Evolutionary conservation across 2,797 vertebrate species (phyloP), one percentile per base, ranked within the genome.

Genomic region (Notoglanidium macrostoma): DNA sequence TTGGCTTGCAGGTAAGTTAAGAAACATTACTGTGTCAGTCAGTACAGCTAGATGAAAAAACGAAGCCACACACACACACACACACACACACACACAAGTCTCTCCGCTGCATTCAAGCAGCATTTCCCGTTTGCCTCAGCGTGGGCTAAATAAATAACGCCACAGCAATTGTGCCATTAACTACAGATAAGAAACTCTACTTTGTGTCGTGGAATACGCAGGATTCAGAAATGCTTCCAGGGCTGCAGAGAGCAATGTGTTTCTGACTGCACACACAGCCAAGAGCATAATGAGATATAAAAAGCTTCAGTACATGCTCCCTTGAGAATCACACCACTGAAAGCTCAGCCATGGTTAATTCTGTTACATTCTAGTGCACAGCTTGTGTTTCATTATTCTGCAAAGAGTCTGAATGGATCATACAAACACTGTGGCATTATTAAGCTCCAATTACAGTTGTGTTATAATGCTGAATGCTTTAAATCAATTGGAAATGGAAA

Each of bases 211-310:
- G 76, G n/a, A 35, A 59, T 14, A 59, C 21, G 5, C 55, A 26
- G 10, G 55, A 59, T 23, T 78, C 76, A 35, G 51, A 23, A 35
- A 12, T 2, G 32, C 51, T 21, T 55, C 76, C 76, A 78, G 76
- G 51, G 51, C 55, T 61, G 21, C 77, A 80, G 55, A 80, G 55
- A 40, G 55, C 55, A 40, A 23, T 26, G 77, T 26, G 77, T 59
- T 80, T 57, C 54, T 26, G 55, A 80, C 32, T 15, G 55, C 55
- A 44, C 21, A 23, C 5, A 11, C 0, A 61, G 32, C 74, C 0
- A 29, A 32, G 77, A 59, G 77, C 11, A 26, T 61, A 26, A 80
- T 15, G 11, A 61, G 77, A 15, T 80, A 80, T 61, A 80, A 80
- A 80, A 80, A 80, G 77, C 55, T 59, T 57, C 19, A 14, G 11